Evolutionary conservation across 92 coral and sea anemone species (phyloP).

Genomic region (Epizoanthus fatuus): DNA sequence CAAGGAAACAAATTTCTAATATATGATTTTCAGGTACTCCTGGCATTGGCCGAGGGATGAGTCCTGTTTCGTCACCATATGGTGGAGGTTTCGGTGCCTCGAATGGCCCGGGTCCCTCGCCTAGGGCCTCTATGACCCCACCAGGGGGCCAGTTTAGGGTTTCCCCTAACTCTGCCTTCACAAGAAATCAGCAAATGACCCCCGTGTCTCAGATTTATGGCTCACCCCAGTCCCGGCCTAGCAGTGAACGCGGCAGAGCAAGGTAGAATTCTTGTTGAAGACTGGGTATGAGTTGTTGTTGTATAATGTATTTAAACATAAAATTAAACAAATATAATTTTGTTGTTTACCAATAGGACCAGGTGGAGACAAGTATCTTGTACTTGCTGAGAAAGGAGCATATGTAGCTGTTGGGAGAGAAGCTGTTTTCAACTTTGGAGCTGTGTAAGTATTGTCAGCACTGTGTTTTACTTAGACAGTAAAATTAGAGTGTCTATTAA

Average conservation of each 20-base stretch:
- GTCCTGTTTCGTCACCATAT: slow-evolving; percentile 34
- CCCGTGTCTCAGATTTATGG: slow-evolving; percentile 52
- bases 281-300: too few relatives aligned
- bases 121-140: slow-evolving; percentile 3
- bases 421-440: too few relatives aligned
- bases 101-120: slow-evolving; percentile 22
- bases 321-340: too few relatives aligned
- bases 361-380: too few relatives aligned
- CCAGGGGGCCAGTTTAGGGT: slow-evolving; percentile 31
- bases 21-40: slow-evolving; percentile 18
- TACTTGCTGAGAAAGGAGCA: too few relatives aligned
- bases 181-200: slow-evolving; percentile 40
- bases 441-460: too few relatives aligned
- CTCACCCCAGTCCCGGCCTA: slow-evolving; percentile 37
- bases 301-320: too few relatives aligned
- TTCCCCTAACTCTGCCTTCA: slow-evolving; percentile 48
- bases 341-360: too few relatives aligned
- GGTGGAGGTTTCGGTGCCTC: slow-evolving; percentile 51
- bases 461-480: too few relatives aligned
- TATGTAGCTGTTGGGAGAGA: too few relatives aligned
- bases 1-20: too few relatives aligned
- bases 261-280: slow-evolving; percentile 8
- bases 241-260: slow-evolving; percentile 4
- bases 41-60: slow-evolving; percentile 51
- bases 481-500: too few relatives aligned